Percentiles rank a stretch among this genome's conserved stretches.
phyloP scores from a whole-genome alignment of 1,140 invertebrate genomes.

The Drosophila kurseongensis region DNA sequence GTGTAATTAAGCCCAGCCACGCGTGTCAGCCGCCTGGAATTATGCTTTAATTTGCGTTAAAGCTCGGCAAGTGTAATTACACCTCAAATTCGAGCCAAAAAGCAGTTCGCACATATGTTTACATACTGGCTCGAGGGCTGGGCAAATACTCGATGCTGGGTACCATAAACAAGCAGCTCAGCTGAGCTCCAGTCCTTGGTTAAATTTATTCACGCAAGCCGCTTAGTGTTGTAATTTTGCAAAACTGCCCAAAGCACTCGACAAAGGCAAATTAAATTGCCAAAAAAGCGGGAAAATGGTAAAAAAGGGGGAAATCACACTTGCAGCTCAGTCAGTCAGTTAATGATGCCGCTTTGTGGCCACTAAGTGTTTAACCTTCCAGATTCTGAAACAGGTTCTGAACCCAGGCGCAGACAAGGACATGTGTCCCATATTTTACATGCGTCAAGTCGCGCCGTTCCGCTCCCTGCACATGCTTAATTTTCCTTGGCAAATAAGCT shows the following conservation, averaged over 20 bases:
- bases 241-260: constrained; percentile 46
- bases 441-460: constrained; percentile 56
- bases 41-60: constrained; percentile 77
- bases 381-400: constrained; percentile 41
- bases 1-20: constrained; percentile 63
- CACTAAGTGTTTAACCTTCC: constrained; percentile 75
- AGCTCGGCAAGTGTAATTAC: constrained; percentile 68
- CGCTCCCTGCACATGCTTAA: constrained; percentile 57
- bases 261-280: constrained; percentile 74
- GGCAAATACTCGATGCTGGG: constrained; percentile 59
- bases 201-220: constrained; percentile 52
- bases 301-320: constrained; percentile 2
- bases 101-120: constrained; percentile 53
- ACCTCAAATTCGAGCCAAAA: constrained; percentile 11
- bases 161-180: constrained; percentile 65
- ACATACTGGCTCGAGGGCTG: constrained; percentile 57
- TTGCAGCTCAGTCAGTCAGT: constrained; percentile 31
- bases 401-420: constrained; percentile 32
- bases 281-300: constrained; percentile 46
- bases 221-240: constrained; percentile 58
- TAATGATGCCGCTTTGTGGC: constrained; percentile 78
- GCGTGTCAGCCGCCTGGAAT: constrained; percentile 30
- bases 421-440: constrained; percentile 62
- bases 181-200: constrained; percentile 40
- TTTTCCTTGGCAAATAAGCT: constrained; percentile 69